Evolutionary conservation across 2,797 vertebrate species (phyloP), one percentile per base, ranked within the genome.

Genomic region (Halcyon leucocephala): DNA sequence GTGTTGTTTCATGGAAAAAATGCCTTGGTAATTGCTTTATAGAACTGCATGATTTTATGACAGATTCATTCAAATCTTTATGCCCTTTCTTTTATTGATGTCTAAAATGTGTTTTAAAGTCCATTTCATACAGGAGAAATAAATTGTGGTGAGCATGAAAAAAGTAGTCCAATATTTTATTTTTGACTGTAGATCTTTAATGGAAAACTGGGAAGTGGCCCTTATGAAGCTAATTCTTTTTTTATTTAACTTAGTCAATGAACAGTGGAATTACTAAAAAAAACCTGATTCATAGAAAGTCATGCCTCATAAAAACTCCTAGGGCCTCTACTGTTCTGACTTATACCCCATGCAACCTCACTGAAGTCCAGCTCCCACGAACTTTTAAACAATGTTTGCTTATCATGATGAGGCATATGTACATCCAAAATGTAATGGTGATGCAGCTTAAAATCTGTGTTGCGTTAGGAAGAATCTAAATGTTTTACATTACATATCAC

Each of bases 401-500:
- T 96, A 80, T 82, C 57, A 35, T 49, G 39, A 91, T 91, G 39
- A 95, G 83, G 70, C 25, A 48, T 42, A 31, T 58, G 14, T 66
- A 25, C 28, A 42, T 82, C 64, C 76, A 81, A 93, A 96, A 86
- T 20, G 25, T 70, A 87, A 8, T 39, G 35, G 42, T 9, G 19
- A 41, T 87, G 64, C 2, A 0, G 2, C 66, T 95, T 86, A 79
- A 85, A 95, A 85, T 95, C 91, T 97, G 93, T 69, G 42, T 62
- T 90, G 25, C 74, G 57, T 97, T 98, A 96, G n/a, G 74, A 80
- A 86, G 78, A 91, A 79, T 55, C 28, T 54, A 86, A 96, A 60
- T 78, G 74, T 89, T 97, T 96, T 96, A 73, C 80, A 82, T 97
- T 96, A 92, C 58, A 14, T 92, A 82, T 95, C 58, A 93, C n/a